Base-by-base conservation (phyloP, 2,797 vertebrate genomes). In the Lepidocolaptes lacrymiger region DNA sequence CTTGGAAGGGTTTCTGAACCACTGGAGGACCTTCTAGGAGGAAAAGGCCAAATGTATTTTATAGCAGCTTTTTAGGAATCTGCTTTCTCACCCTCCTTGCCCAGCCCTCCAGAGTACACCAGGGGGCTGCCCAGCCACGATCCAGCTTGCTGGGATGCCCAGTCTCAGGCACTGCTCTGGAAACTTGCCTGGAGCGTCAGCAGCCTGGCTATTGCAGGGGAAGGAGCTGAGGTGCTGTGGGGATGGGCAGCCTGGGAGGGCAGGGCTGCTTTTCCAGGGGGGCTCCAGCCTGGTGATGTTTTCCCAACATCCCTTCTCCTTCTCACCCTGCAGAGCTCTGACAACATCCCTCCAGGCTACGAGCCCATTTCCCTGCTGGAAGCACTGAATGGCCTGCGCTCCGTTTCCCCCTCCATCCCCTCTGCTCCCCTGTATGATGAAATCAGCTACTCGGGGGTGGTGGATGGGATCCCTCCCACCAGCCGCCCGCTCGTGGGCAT, bases 311-410 rank as follows among this genome's bases (percentile, higher is more conserved):
- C 30, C 12, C 14, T 6, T 26, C 16, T 66, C 7, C 66, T 43
- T 76, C 92, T 82, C 2, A 0, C 68, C 85, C n/a, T 26, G 9
- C 97, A 99, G 99, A 98, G 97, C 94, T 97, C 99, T 1, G 99
- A 99, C 97, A 99, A 99, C 3, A 98, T 99, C 92, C 99, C 99
- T 23, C 98, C 99, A 0, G 99, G 99, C 91, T 99, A 99, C 8
- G 99, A 99, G 96, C 99, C 99, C 94, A 99, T 99, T 95, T 99
- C 99, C 2, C 96, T 99, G 95, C 97, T 99, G 22, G 99, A 99
- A 95, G 99, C 99, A 0, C 97, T 99, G 96, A 99, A 99, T 0
- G 99, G 99, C 39, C 98, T 99, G 43, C 98, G 98, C 34, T 98
- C 99, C 0, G 95, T 98, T 76, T 99, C 99, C 12, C 99, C 99